Evolutionary conservation across 2,888 invertebrate genomes (phyloP).

Genomic region (Chrysolina americana): DNA sequence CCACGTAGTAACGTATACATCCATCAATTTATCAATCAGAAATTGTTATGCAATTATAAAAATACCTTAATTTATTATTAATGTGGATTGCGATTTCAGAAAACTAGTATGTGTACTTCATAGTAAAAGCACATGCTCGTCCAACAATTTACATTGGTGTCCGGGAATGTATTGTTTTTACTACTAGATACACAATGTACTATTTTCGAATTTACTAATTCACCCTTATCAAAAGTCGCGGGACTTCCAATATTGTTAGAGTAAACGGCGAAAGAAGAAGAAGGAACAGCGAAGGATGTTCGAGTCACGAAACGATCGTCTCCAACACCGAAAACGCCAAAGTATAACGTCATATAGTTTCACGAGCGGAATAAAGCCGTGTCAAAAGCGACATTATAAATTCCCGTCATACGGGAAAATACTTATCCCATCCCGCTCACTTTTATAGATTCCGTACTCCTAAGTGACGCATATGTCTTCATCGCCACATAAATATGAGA

Average conservation of each 20-base stretch:
- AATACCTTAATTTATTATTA: too few relatives aligned
- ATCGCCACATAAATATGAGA: slow-evolving; percentile 45
- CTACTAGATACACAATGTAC: too few relatives aligned
- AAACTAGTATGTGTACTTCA: too few relatives aligned
- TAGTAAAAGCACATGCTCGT: too few relatives aligned
- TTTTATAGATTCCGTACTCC: slow-evolving; percentile 40
- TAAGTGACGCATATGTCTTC: slow-evolving; percentile 40
- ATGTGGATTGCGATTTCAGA: too few relatives aligned
- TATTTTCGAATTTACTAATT: neutral
- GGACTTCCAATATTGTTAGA: neutral
- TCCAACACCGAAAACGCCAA: slow-evolving; percentile 7
- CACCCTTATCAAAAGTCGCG: neutral
- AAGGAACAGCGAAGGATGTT: neutral
- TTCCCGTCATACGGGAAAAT: slow-evolving; percentile 41
- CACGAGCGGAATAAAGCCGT: slow-evolving; percentile 4
- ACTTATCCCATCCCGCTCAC: slow-evolving; percentile 35
- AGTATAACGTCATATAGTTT: slow-evolving; percentile 1
- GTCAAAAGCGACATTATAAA: slow-evolving; percentile 38
- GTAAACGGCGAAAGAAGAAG: neutral
- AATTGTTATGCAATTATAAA: too few relatives aligned
- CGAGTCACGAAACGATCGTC: neutral
- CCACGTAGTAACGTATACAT: too few relatives aligned
- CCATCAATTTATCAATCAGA: too few relatives aligned
- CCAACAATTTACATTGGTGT: too few relatives aligned
- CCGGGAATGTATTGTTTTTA: too few relatives aligned